Percentiles rank a stretch among this genome's conserved stretches.
Evolutionary conservation across 2,797 vertebrate genomes (phyloP).

Genomic region (Bucorvus abyssinicus): DNA sequence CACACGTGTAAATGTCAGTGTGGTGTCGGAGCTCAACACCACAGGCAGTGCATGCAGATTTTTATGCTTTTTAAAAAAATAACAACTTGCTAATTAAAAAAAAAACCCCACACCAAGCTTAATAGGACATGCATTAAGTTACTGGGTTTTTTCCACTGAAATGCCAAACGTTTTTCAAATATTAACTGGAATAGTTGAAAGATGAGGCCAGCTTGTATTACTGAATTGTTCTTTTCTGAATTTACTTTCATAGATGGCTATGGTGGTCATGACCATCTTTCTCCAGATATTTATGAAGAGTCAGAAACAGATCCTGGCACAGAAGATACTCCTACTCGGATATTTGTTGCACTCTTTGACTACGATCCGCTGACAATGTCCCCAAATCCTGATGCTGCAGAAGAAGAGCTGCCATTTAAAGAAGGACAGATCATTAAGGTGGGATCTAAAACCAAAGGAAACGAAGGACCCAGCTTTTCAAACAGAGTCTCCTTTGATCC

Average conservation of each 20-base stretch:
- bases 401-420: slow-evolving; percentile 96
- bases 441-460: background rate
- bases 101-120: background rate
- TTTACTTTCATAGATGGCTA: slow-evolving; percentile 83
- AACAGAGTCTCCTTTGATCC: background rate
- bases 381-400: slow-evolving; percentile 94
- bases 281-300: slow-evolving; percentile 89
- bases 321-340: slow-evolving; percentile 84
- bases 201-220: background rate
- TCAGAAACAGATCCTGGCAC: slow-evolving; percentile 81
- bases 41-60: background rate
- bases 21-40: background rate
- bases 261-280: slow-evolving; percentile 81
- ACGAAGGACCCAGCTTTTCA: background rate
- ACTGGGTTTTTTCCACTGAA: background rate
- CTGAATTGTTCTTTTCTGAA: background rate
- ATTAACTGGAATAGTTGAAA: background rate
- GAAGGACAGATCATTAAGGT: slow-evolving; percentile 99
- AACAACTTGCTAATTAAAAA: background rate
- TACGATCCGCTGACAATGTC: slow-evolving; percentile 98
- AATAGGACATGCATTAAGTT: background rate
- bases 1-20: background rate
- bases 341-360: slow-evolving; percentile 98
- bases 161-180: background rate
- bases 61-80: background rate